Conservation (phyloP, 2,888 invertebrate species). For the Bimastos eiseni region DNA sequence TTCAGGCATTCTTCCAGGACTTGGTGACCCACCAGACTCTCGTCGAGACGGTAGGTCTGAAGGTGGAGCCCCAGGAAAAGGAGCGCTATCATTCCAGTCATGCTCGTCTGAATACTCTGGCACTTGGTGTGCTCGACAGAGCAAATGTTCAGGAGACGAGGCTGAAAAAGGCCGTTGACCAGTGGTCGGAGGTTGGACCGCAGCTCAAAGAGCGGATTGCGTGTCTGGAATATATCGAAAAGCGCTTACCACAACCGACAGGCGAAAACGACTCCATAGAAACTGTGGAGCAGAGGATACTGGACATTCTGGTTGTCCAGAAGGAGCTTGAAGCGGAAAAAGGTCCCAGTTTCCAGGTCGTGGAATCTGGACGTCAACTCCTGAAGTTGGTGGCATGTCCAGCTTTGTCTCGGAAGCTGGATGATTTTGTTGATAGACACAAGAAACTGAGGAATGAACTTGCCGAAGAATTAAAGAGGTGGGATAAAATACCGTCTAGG, state of each 20-base stretch:
- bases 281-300: conserved; percentile 49
- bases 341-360: conserved; percentile 51
- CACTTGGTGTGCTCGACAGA: conserved; percentile 54
- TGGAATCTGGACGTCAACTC: conserved; percentile 56
- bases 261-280: conserved; percentile 32
- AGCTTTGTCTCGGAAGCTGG: conserved; percentile 50
- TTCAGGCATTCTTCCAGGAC: conserved; percentile 58
- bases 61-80: conserved; percentile 52
- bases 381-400: conserved; percentile 55
- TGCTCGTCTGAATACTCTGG: conserved; percentile 48
- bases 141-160: conserved; percentile 55
- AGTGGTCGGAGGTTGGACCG: conserved; percentile 54
- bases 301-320: conserved; percentile 50
- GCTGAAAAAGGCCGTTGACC: conserved; percentile 51
- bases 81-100: conserved; percentile 50
- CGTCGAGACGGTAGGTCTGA: conserved; percentile 53
- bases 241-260: conserved; percentile 25
- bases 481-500: neutral
- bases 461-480: conserved; percentile 53
- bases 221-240: conserved; percentile 30
- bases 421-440: conserved; percentile 55
- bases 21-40: conserved; percentile 57
- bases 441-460: conserved; percentile 52
- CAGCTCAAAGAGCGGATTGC: conserved; percentile 43
- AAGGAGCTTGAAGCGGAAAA: conserved; percentile 53